Percentiles rank a stretch among this genome's conserved stretches.
Evolutionary conservation across 2,888 invertebrate species (phyloP).

Genomic region (Onchidella celtica): DNA sequence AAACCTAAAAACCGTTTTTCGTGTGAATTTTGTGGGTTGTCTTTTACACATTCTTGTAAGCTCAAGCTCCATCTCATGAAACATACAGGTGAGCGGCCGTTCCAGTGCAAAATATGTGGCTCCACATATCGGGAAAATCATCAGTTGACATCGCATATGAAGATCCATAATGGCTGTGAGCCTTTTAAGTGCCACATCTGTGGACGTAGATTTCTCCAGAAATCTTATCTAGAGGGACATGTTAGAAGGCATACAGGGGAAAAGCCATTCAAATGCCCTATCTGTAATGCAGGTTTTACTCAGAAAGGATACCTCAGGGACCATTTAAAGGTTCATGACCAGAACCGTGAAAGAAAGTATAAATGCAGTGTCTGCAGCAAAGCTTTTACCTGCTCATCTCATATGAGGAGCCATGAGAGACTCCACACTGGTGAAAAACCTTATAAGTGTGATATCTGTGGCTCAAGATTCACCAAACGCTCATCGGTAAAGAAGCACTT

Average conservation of each 20-base stretch:
- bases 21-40: slow-evolving; percentile 40
- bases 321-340: slow-evolving; percentile 25
- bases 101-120: slow-evolving; percentile 18
- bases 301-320: slow-evolving; percentile 37
- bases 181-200: slow-evolving; percentile 25
- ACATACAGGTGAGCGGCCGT: slow-evolving; percentile 37
- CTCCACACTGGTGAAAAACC: slow-evolving; percentile 36
- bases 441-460: slow-evolving; percentile 34
- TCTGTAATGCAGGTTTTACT: slow-evolving; percentile 21
- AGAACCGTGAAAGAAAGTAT: slow-evolving; percentile 28
- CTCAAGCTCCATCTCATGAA: slow-evolving; percentile 40
- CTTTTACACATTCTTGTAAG: slow-evolving; percentile 36
- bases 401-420: slow-evolving; percentile 39
- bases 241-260: slow-evolving; percentile 36
- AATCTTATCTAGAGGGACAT: slow-evolving; percentile 34
- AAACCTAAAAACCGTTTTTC: slow-evolving; percentile 34
- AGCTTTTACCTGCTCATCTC: slow-evolving; percentile 39
- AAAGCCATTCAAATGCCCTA: slow-evolving; percentile 20
- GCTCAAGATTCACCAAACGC: slow-evolving; percentile 29
- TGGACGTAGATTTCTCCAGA: slow-evolving; percentile 28
- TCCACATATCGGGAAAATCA: slow-evolving; percentile 28
- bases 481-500: slow-evolving; percentile 35
- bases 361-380: slow-evolving; percentile 35
- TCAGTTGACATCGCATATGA: slow-evolving; percentile 36
- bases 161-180: slow-evolving; percentile 20